A percentile compares a stretch with the other conserved stretches of the same genome.
These are phyloP conservation scores for Lordiphosa andalusiaca DNA, from an alignment of 2,888 invertebrate species.

Conservation along the genomic window DNA sequence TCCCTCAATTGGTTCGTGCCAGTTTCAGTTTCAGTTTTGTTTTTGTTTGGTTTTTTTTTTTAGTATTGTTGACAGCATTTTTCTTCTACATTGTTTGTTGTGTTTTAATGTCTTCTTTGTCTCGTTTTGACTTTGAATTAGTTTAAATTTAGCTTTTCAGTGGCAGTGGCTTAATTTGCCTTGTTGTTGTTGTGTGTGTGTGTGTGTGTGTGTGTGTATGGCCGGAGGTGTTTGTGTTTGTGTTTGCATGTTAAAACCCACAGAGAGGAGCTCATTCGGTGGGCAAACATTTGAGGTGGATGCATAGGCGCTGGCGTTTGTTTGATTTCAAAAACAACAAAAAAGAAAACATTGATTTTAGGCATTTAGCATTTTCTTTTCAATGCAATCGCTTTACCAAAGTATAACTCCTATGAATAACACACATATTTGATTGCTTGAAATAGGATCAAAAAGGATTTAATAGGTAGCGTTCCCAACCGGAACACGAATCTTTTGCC, in stretches of 20 bases:
- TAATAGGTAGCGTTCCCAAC: too few relatives aligned
- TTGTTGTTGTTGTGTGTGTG: constrained; percentile 1
- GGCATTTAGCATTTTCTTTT: background rate
- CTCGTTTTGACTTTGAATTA: constrained; percentile 62
- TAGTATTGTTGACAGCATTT: constrained; percentile 36
- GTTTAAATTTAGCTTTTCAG: constrained; percentile 37
- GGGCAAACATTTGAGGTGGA: constrained; percentile 15
- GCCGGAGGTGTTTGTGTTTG: constrained; percentile 32
- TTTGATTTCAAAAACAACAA: too few relatives aligned
- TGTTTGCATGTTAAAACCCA: constrained; percentile 22
- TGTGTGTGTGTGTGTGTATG: constrained; percentile 2
- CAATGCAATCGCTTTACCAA: too few relatives aligned
- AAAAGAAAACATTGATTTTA: constrained; percentile 3
- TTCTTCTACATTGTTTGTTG: constrained; percentile 21
- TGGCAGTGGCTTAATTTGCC: constrained; percentile 48
- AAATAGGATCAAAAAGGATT: too few relatives aligned
- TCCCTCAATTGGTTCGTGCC: constrained; percentile 11
- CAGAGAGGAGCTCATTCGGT: constrained; percentile 14
- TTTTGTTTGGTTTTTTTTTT: background rate
- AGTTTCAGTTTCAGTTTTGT: constrained; percentile 4
- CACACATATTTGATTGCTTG: too few relatives aligned
- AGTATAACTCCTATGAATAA: too few relatives aligned
- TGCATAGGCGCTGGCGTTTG: background rate
- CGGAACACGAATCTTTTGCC: too few relatives aligned
- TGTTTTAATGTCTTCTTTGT: constrained; percentile 21